These are phyloP conservation scores for Ennomos fuscantarius DNA, from an alignment of 2,888 invertebrate species.

Conservation along the genomic window DNA sequence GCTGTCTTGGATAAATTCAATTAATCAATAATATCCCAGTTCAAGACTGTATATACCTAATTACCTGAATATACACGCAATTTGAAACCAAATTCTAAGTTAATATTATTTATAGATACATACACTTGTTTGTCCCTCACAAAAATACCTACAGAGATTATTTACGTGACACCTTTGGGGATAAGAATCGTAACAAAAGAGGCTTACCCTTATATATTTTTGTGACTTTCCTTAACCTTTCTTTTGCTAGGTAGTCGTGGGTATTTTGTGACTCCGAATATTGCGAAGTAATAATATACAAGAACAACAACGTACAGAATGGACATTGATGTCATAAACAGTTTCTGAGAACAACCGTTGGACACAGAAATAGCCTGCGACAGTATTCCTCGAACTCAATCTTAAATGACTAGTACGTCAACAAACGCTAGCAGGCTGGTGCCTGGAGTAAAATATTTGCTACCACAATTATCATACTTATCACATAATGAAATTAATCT, in stretches of 20 bases:
- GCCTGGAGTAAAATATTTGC: slow-evolving; percentile 26
- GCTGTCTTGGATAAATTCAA: too few relatives aligned
- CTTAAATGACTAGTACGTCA: slow-evolving; percentile 37
- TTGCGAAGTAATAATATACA: slow-evolving; percentile 16
- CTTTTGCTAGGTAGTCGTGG: slow-evolving; percentile 1
- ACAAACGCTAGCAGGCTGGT: slow-evolving; percentile 30
- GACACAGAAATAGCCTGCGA: slow-evolving; percentile 58
- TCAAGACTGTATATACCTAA: too few relatives aligned
- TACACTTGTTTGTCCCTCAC: slow-evolving; percentile 2
- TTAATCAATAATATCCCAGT: too few relatives aligned
- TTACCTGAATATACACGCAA: too few relatives aligned
- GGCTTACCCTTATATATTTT: slow-evolving; percentile 10
- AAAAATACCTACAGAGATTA: slow-evolving; percentile 13
- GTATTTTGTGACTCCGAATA: slow-evolving; percentile 9
- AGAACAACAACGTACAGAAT: slow-evolving; percentile 18
- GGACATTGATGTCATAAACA: slow-evolving; percentile 26
- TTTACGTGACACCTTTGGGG: slow-evolving; percentile 8
- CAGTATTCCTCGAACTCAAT: slow-evolving; percentile 51
- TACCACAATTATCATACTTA: slow-evolving; percentile 13
- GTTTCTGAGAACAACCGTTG: slow-evolving; percentile 54
- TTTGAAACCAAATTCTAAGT: too few relatives aligned
- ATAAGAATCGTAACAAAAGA: slow-evolving; percentile 17
- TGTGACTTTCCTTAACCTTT: slow-evolving; percentile 7
- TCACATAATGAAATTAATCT: slow-evolving; percentile 15
- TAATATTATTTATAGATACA: too few relatives aligned